Conservation (phyloP, 2,113 vertebrate species). For the Bubo bubo region DNA sequence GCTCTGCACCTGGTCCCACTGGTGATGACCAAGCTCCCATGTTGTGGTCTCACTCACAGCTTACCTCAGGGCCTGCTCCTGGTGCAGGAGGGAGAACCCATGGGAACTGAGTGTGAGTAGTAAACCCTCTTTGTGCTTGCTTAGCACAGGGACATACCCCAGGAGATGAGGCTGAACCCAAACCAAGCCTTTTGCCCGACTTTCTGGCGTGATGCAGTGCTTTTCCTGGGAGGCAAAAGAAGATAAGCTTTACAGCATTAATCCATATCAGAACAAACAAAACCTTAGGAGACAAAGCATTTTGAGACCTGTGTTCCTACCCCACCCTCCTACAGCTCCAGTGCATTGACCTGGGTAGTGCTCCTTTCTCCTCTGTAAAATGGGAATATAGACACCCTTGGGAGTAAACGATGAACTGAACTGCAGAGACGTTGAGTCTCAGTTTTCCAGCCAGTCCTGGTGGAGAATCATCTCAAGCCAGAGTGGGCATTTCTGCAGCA, state of each 20-base stretch:
- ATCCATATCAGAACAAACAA: background rate
- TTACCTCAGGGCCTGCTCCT: background rate
- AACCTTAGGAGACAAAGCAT: background rate
- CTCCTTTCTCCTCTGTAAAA: background rate
- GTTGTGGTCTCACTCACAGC: background rate
- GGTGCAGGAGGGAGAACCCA: fast-evolving
- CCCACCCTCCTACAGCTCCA: background rate
- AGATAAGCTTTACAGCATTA: background rate
- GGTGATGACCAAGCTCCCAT: background rate
- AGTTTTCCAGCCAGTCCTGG: background rate
- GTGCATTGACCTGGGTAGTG: background rate
- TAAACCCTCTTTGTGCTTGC: background rate
- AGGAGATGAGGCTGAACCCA: background rate
- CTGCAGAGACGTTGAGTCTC: background rate
- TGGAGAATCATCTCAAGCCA: background rate
- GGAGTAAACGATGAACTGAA: background rate
- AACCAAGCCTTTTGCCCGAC: background rate
- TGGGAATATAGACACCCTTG: background rate
- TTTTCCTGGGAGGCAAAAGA: background rate
- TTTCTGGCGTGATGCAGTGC: background rate
- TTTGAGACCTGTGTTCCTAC: background rate
- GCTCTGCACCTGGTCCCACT: background rate
- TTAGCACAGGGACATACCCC: background rate
- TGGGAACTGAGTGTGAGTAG: background rate
- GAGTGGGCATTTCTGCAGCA: background rate